These are phyloP conservation scores for Sebastes nivosus DNA, from an alignment of 2,797 vertebrate genomes.

Conservation along the genomic window DNA sequence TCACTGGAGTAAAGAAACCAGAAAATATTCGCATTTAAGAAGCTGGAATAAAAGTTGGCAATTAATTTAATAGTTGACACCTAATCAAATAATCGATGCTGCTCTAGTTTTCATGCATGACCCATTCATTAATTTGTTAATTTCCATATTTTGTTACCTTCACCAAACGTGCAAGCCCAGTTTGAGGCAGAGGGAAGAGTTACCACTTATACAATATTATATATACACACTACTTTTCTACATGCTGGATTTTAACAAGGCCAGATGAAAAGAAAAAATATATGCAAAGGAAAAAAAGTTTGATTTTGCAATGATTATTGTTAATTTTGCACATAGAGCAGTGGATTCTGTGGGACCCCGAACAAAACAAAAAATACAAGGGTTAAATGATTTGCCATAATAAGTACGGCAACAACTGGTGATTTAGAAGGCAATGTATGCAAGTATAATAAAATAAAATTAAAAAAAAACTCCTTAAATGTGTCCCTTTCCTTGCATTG, in stretches of 20 bases:
- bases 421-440: not conserved
- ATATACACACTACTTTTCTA: not conserved
- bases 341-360: not conserved
- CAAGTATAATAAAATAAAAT: not conserved
- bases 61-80: too few relatives aligned
- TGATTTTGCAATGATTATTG: not conserved
- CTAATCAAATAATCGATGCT: too few relatives aligned
- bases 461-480: not conserved
- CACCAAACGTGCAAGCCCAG: not conserved
- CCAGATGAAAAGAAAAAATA: not conserved
- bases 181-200: not conserved
- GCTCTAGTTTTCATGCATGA: too few relatives aligned
- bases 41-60: too few relatives aligned
- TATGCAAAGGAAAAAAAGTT: not conserved
- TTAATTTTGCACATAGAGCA: not conserved
- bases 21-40: too few relatives aligned
- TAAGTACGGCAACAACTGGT: not conserved
- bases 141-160: not conserved
- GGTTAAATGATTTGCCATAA: not conserved
- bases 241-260: not conserved
- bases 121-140: not conserved
- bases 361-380: not conserved
- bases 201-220: too few relatives aligned
- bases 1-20: too few relatives aligned
- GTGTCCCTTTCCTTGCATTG: not conserved